phyloP scores from a whole-genome alignment of 2,888 invertebrate species.

The Eupithecia dodoneata region DNA sequence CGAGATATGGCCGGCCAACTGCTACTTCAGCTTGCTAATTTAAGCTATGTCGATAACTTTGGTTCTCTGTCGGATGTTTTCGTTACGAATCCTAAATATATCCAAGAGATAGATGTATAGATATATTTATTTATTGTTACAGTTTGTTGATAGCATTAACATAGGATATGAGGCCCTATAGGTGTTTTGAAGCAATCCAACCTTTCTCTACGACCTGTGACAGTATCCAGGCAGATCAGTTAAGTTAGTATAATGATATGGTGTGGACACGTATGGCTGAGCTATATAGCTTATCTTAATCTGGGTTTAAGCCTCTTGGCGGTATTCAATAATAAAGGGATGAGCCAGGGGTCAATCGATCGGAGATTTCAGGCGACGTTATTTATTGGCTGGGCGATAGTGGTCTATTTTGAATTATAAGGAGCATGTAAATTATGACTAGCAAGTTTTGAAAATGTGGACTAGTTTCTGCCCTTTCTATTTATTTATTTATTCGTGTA shows the following conservation, averaged over 20 bases:
- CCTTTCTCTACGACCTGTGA: slow-evolving; percentile 21
- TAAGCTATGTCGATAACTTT: too few relatives aligned
- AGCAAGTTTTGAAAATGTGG: background rate
- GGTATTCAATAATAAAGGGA: slow-evolving; percentile 81
- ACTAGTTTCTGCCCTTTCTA: too few relatives aligned
- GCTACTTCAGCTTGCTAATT: too few relatives aligned
- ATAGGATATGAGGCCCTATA: background rate
- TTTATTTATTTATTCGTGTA: too few relatives aligned
- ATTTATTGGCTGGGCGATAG: slow-evolving; percentile 40
- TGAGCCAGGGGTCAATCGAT: slow-evolving; percentile 74
- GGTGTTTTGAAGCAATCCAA: slow-evolving; percentile 7
- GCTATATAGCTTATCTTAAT: slow-evolving; percentile 73
- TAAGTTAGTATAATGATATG: slow-evolving; percentile 77
- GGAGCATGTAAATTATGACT: slow-evolving; percentile 17
- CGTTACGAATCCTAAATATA: too few relatives aligned
- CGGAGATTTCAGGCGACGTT: slow-evolving; percentile 52
- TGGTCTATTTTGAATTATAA: slow-evolving; percentile 34
- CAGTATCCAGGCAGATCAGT: slow-evolving; percentile 62
- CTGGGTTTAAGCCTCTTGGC: slow-evolving; percentile 72
- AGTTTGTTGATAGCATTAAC: too few relatives aligned
- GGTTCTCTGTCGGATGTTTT: too few relatives aligned
- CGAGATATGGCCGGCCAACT: too few relatives aligned
- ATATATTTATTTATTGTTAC: too few relatives aligned
- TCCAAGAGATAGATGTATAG: too few relatives aligned
- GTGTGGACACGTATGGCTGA: slow-evolving; percentile 58